Base-by-base conservation (phyloP, 2,797 vertebrate genomes). In the Balearica regulorum region DNA sequence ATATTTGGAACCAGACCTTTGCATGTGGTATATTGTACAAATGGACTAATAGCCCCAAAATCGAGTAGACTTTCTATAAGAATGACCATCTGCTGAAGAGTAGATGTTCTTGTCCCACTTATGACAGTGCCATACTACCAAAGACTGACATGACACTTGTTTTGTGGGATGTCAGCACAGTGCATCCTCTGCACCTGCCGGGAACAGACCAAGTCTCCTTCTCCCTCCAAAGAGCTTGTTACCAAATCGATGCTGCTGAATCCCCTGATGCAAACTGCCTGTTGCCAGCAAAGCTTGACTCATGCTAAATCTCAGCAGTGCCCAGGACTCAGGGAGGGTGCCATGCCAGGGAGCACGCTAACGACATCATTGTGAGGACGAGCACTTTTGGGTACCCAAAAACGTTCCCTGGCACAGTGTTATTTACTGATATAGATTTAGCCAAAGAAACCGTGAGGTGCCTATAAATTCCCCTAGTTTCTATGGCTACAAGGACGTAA, bases 381-480 rank as follows among this genome's bases (percentile, higher is more conserved):
- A 41, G 70, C 65, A 81, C 2, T 2, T 82, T 79, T 53, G 1
- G 5, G 57, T n/a, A 43, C 57, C 78, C 55, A 71, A 53, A 69
- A n/a, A 7, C 3, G 2, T 41, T 73, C 46, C 80, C 83, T 75
- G 87, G 81, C 89, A 41, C 0, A 2, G 18, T 16, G 62, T 72
- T 31, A 69, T 17, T 66, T n/a, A 55, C 83, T 5, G 1, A 51
- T 9, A 58, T 0, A 31, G 83, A 24, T 58, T 18, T 69, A 83
- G 69, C 64, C 91, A 54, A 33, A 87, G 81, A 60, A 78, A 26
- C 65, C 1, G 24, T 64, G 79, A 41, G 57, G 80, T 71, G 76
- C 90, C 93, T 89, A 94, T 92, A 90, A 96, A 96, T 93, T 88
- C 80, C 73, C 5, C 10, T 0, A 0, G 95, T 96, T 96, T 90